Base-by-base conservation (phyloP, 2,888 invertebrate species). In the Eurytoma californica region DNA sequence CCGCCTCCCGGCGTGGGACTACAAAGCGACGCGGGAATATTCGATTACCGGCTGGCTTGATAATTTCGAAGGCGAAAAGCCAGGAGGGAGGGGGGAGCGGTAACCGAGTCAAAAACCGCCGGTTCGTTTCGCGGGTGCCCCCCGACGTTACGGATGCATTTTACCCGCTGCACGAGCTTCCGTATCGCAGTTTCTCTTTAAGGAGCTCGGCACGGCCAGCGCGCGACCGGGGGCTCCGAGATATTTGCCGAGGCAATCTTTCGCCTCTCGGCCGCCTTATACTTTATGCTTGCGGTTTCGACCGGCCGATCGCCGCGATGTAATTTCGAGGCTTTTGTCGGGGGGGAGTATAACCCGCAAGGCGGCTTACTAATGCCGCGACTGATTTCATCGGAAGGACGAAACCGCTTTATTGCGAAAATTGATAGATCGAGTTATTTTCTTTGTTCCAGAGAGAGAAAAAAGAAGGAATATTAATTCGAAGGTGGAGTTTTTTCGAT, bases 1-100 rank as follows among this genome's bases (percentile, higher is more conserved):
- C 53, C 72, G 24, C 53, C 30, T 20, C 61, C 49, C 39, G 28
- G n/a, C 28, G 13, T 72, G 51, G 65, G 4, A 39, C 70, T 69
- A 77, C 73, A 80, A 77, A 80, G 77, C 65, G 58, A 70, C 18
- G 58, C 14, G 55, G 51, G 68, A 39, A 80, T 77, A 80, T 80
- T 80, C 77, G 80, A 80, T 80, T 72, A 77, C 73, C 20, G 49
- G 20, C 57, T n/a, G 67, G 67, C 16, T 67, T 80, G 68, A 65
- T 72, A 77, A 72, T 80, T 39, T 77, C 57, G 47, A 68, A 72
- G 76, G 72, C 57, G 75, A 79, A 72, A 60, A 68, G 55, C 65
- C 68, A n/a, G 18, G 47, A 51, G 58, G 70, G 70, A 70, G 14
- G 20, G 69, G 67, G n/a, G 55, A 39, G 13, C 18, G 58, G 58